A percentile compares a stretch with the other conserved stretches of the same genome.
These are phyloP conservation scores for Drosophila kambysellisi DNA, from an alignment of 2,888 invertebrate species.

Conservation along the genomic window DNA sequence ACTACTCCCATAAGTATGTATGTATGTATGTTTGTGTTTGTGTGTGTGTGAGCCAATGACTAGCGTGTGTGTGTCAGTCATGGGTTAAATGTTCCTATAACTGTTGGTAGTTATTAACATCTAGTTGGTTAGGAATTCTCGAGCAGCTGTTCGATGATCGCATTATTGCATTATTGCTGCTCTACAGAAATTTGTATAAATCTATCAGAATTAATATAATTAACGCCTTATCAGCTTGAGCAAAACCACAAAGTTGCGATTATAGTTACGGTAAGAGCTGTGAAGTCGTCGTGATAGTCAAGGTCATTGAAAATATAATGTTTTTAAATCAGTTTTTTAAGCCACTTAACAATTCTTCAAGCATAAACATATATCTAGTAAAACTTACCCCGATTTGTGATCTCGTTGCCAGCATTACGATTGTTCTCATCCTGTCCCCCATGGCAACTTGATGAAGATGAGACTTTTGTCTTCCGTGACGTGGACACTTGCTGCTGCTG, in stretches of 20 bases:
- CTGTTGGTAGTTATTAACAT: slow-evolving; percentile 4
- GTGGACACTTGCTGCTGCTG: slow-evolving; percentile 60
- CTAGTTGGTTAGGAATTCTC: not conserved
- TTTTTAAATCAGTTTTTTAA: not conserved
- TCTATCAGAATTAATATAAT: not conserved
- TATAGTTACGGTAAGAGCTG: not conserved
- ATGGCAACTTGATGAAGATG: slow-evolving; percentile 53
- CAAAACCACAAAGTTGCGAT: not conserved
- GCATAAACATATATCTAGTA: not conserved
- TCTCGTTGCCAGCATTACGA: slow-evolving; percentile 85
- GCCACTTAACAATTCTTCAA: not conserved
- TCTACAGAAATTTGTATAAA: not conserved
- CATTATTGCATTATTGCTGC: too few species aligned
- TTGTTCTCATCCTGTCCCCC: slow-evolving; percentile 84
- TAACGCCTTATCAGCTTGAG: not conserved
- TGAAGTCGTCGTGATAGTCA: not conserved
- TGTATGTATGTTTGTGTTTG: not conserved
- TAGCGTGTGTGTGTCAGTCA: not conserved
- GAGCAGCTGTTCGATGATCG: not conserved
- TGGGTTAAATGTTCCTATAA: not conserved
- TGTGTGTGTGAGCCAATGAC: not conserved
- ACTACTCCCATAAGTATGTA: not conserved
- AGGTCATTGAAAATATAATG: not conserved
- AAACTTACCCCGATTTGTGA: slow-evolving; percentile 83
- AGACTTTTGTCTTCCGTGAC: slow-evolving; percentile 60